Evolutionary conservation across 92 coral and sea anemone genomes (phyloP).

Genomic region (Pocillopora grandis): DNA sequence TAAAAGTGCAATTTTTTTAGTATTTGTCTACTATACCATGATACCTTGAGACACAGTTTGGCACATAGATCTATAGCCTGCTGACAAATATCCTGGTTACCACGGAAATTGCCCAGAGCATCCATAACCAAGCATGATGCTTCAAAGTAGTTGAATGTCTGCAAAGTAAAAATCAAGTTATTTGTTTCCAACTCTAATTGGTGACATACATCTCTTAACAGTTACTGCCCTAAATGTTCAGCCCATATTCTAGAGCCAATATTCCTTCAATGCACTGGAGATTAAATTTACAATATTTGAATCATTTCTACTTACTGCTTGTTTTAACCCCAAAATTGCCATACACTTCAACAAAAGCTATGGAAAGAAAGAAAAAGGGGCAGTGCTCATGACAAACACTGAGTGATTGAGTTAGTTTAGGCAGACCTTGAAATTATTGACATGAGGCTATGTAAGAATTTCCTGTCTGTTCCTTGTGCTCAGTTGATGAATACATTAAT

Average conservation of each 20-base stretch:
- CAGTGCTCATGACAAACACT: no score
- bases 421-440: no score
- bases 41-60: conserved; percentile 51
- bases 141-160: conserved; percentile 62
- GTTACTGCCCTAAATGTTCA: no score
- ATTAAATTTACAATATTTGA: no score
- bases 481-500: no score
- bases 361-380: neutral
- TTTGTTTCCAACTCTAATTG: no score
- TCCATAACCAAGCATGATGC: conserved; percentile 68
- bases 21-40: neutral
- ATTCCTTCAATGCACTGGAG: no score
- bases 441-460: no score
- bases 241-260: no score
- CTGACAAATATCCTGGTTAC: conserved; percentile 51
- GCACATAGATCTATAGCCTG: conserved; percentile 70
- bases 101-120: conserved; percentile 61
- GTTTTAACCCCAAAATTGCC: conserved; percentile 62
- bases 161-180: neutral
- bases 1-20: neutral
- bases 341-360: conserved; percentile 74
- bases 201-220: no score
- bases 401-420: neutral
- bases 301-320: conserved; percentile 57
- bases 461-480: no score